Evolutionary conservation across 2,797 vertebrate species (phyloP), one percentile per base, ranked within the genome.

Genomic region (Coluber constrictor): DNA sequence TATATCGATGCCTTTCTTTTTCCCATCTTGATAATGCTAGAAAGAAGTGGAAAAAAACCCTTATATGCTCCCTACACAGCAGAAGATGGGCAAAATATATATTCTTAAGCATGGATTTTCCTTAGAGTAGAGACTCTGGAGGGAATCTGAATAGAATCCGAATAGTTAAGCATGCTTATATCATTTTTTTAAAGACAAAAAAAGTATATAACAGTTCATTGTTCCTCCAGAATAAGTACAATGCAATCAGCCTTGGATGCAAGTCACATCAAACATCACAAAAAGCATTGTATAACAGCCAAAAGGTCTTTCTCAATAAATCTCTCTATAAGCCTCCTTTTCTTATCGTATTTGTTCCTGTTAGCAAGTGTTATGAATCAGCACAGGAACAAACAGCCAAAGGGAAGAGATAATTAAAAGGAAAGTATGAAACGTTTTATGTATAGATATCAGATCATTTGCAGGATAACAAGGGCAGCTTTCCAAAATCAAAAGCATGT

Each of bases 281-380:
- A 92, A 96, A 97, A 63, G 59, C 94, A 94, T 94, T 96, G 91
- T 96, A 70, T 86, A 89, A 47, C 55, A 95, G 93, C 93, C 94
- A 96, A 95, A 97, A 94, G 95, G 90, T 95, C 92, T 93, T 94
- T 95, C 92, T 93, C 94, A 94, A 59, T 94, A 89, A 95, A 90
- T 95, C 93, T 61, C 92, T 94, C 94, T 88, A 83, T 91, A 95
- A n/a, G 57, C 59, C 61, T 96, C 90, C 88, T 92, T 93, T 20
- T 92, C 93, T 96, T 96, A 95, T 95, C 95, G 12, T 96, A 96
- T 96, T 97, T 97, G 94, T 97, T 97, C 96, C 97, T 97, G 96
- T 91, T 96, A 93, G 95, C 94, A 94, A 70, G 25, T 18, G 93
- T 93, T 91, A 95, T 97, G 95, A 97, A 95, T 96, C 94, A 95